phyloP scores from a whole-genome alignment of 1,140 invertebrate genomes.

The Capitella teleta region DNA sequence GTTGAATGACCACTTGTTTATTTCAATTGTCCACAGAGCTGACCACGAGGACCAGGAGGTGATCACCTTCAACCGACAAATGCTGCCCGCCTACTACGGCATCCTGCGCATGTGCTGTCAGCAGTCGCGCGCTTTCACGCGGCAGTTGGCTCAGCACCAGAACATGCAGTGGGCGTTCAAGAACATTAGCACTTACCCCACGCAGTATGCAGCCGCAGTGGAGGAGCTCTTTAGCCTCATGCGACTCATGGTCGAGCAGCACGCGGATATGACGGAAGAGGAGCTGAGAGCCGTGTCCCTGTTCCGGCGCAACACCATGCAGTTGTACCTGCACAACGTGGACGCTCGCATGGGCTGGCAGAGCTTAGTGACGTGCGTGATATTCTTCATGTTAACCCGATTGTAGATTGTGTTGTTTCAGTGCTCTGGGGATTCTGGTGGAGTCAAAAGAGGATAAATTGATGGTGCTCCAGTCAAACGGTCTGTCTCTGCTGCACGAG shows the following conservation, averaged over 20 bases:
- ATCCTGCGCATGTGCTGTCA: slow-evolving; percentile 77
- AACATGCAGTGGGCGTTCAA: slow-evolving; percentile 94
- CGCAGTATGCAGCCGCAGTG: slow-evolving; percentile 78
- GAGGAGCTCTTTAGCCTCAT: slow-evolving; percentile 83
- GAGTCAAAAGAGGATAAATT: slow-evolving; percentile 79
- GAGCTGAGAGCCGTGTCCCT: slow-evolving; percentile 67
- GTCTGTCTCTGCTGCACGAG: slow-evolving; percentile 75
- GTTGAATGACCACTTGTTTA: too few relatives aligned
- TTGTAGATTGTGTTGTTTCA: too few relatives aligned
- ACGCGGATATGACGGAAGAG: slow-evolving; percentile 63
- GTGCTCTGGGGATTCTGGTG: slow-evolving; percentile 67
- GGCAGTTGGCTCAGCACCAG: slow-evolving; percentile 77
- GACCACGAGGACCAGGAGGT: slow-evolving; percentile 93
- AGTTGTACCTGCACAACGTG: slow-evolving; percentile 65
- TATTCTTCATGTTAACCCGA: too few relatives aligned
- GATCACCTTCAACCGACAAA: slow-evolving; percentile 79
- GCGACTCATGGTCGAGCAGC: slow-evolving; percentile 65
- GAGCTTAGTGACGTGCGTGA: slow-evolving; percentile 61
- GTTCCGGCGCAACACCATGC: slow-evolving; percentile 69
- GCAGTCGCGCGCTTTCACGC: slow-evolving; percentile 69
- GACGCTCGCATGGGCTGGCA: slow-evolving; percentile 77
- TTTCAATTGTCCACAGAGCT: slow-evolving; percentile 45
- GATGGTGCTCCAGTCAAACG: slow-evolving; percentile 76
- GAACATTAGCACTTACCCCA: slow-evolving; percentile 85
- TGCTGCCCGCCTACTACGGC: slow-evolving; percentile 90